Conservation (phyloP, 2,113 vertebrate species). For the Psephotus haematonotus region DNA sequence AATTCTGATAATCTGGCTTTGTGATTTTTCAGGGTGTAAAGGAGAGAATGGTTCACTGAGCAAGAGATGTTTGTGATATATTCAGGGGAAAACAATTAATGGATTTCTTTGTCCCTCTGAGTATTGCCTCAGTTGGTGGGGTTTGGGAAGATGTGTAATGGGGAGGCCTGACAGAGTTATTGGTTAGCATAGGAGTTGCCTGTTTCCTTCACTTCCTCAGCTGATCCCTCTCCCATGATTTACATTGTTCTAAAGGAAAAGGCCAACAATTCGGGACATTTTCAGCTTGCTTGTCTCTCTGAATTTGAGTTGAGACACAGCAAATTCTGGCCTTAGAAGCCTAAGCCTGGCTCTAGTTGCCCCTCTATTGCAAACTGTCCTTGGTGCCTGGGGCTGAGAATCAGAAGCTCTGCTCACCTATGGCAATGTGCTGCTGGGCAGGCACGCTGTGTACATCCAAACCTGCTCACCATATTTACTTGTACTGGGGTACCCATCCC, state of each 20-base stretch:
- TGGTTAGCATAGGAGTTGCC: not conserved
- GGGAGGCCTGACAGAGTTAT: not conserved
- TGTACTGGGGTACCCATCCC: not conserved
- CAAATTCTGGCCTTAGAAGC: not conserved
- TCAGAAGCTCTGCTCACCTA: not conserved
- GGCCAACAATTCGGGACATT: not conserved
- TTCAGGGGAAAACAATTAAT: not conserved
- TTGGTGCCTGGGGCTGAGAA: not conserved
- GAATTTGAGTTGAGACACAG: not conserved
- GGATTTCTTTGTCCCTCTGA: not conserved
- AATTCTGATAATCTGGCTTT: not conserved
- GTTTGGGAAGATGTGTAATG: not conserved
- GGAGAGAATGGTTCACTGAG: not conserved
- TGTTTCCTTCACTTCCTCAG: not conserved
- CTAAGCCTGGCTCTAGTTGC: not conserved
- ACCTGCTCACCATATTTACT: not conserved
- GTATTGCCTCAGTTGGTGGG: not conserved
- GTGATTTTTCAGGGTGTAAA: not conserved
- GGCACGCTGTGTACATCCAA: no score
- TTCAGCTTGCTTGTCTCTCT: not conserved
- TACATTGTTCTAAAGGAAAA: not conserved
- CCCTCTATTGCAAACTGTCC: not conserved
- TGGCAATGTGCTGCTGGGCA: not conserved
- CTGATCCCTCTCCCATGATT: not conserved
- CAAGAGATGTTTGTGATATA: not conserved